Base-by-base conservation (phyloP, 2,888 invertebrate genomes). In the Drosophila setosimentum region DNA sequence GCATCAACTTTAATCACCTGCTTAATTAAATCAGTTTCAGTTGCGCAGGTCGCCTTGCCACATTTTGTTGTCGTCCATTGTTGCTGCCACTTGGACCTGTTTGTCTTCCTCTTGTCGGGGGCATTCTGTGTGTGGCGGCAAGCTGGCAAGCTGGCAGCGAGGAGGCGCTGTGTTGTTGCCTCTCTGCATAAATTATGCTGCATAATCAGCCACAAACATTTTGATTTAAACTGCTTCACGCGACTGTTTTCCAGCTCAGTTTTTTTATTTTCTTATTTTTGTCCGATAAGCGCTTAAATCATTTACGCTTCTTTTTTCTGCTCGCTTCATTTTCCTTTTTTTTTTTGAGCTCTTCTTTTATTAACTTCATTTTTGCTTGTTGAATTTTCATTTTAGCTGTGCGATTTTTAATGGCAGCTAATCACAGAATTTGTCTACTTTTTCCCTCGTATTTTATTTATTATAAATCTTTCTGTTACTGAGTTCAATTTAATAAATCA, bases 1-100 rank as follows among this genome's bases (percentile, higher is more conserved):
- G 87, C 90, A 91, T 91, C 83, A 89, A 84, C 87, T 91, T 91
- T 91, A 91, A 91, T 91, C 90, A 91, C 87, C 89, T 87, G 90
- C 87, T 91, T 91, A 90, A 91, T 91, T 91, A 91, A 91, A 91
- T 89, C 91, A 91, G 89, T 83, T 86, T 83, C 79, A 75, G 80
- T 76, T 83, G 65, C 63, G 59, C 83, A 73, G 78, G 67, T 78
- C 61, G 55, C 45, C 66, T 37, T 30, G 67, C 65, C 65, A 62
- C 54, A 49, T 50, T 55, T 40, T 57, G 48, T 21, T 63, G 50
- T 18, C 60, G 29, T 62, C 69, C 78, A 80, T 84, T 84, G 87
- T 85, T 72, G 51, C 45, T 59, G 27, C 53, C 57, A 37, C 42
- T 32, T 64, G 21, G 24, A 27, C 49, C 30, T 50, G 21, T 45